Percentiles rank a stretch among this genome's conserved stretches.
Conservation (phyloP, 2,797 vertebrate species). For the Pseudochirops corinnae region DNA sequence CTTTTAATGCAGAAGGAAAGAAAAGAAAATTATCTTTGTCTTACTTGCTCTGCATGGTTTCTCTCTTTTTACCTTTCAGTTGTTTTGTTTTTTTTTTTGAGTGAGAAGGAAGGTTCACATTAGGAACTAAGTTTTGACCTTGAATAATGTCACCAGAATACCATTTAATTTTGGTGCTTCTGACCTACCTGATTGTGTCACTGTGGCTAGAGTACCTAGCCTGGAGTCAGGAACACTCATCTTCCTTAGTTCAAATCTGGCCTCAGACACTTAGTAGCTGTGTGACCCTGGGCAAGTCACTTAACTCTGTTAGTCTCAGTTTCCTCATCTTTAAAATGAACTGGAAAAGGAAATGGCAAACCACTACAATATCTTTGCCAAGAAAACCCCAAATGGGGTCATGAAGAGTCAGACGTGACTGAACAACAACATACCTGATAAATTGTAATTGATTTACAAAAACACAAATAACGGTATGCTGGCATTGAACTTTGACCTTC, state of each 20-base stretch:
- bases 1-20: neutral
- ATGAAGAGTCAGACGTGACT: neutral
- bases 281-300: neutral
- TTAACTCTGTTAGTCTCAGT: neutral
- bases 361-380: neutral
- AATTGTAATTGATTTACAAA: slow-evolving; percentile 69
- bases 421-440: neutral
- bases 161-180: neutral
- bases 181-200: neutral
- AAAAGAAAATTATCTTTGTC: slow-evolving; percentile 61
- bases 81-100: slow-evolving; percentile 52
- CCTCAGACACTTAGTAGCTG: neutral
- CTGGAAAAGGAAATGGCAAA: neutral
- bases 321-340: neutral
- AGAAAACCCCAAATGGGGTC: neutral
- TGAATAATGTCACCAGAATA: slow-evolving; percentile 8
- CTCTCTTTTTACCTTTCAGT: slow-evolving; percentile 43
- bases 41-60: slow-evolving; percentile 46
- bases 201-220: neutral
- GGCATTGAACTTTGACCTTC: slow-evolving; percentile 69
- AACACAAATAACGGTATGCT: slow-evolving; percentile 65
- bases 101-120: neutral
- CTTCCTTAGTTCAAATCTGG: neutral
- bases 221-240: neutral
- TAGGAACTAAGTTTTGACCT: slow-evolving; percentile 33